Evolutionary conservation across 53 echinoderm and acorn worm genomes (phyloP).

Genomic region (Patiria pectinifera): DNA sequence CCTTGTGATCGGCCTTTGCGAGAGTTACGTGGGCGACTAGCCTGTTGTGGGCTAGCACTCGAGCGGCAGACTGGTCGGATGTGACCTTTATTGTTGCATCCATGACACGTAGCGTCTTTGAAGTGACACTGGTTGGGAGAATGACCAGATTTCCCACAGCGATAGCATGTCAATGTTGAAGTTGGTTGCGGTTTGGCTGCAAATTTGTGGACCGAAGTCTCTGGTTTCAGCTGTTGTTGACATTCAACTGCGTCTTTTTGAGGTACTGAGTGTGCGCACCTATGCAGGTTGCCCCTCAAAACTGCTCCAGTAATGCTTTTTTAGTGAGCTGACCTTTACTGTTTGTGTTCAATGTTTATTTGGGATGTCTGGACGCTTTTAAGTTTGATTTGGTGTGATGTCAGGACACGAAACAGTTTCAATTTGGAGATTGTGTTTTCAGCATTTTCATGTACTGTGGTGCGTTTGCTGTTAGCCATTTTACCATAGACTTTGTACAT

Average conservation of each 20-base stretch:
- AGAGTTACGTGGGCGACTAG: neutral
- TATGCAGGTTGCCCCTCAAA: too few relatives aligned
- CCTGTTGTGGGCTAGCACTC: slow-evolving; percentile 20
- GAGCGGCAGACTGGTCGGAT: slow-evolving; percentile 44
- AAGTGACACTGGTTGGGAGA: slow-evolving; percentile 47
- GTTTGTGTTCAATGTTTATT: too few relatives aligned
- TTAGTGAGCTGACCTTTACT: too few relatives aligned
- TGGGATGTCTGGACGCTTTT: too few relatives aligned
- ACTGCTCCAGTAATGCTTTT: too few relatives aligned
- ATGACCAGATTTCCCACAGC: slow-evolving; percentile 64
- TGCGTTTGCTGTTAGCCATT: too few relatives aligned
- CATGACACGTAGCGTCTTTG: slow-evolving; percentile 58
- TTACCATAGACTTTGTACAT: too few relatives aligned
- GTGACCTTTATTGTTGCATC: slow-evolving; percentile 59
- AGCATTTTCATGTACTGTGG: too few relatives aligned
- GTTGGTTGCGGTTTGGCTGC: slow-evolving; percentile 14
- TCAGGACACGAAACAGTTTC: too few relatives aligned
- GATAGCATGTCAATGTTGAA: slow-evolving; percentile 34
- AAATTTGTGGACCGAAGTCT: slow-evolving; percentile 17
- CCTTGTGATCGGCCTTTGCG: neutral
- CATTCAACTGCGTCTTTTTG: slow-evolving; percentile 37
- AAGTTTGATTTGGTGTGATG: too few relatives aligned
- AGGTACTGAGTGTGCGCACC: too few relatives aligned
- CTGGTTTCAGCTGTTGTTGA: slow-evolving; percentile 27
- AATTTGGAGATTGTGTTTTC: too few relatives aligned